phyloP scores from a whole-genome alignment of 2,113 vertebrate genomes.

The Peromyscus californicus region DNA sequence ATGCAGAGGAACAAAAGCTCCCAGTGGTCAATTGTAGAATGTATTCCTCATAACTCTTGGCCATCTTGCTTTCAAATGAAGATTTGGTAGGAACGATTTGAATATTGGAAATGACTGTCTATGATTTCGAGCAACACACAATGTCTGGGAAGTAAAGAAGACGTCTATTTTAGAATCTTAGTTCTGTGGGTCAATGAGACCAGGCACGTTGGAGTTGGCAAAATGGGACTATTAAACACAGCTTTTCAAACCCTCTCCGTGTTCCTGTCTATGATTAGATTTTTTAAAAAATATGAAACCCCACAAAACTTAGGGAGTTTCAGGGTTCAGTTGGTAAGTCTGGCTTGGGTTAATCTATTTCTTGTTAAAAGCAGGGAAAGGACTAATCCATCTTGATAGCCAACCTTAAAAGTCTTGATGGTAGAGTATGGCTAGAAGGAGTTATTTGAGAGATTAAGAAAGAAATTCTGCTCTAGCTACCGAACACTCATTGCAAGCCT shows the following conservation, averaged over 20 bases:
- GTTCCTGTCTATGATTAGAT: not conserved
- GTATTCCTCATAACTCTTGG: not conserved
- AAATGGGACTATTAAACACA: not conserved
- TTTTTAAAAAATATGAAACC: not conserved
- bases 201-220: not conserved
- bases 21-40: not conserved
- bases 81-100: not conserved
- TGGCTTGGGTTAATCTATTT: not conserved
- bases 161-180: not conserved
- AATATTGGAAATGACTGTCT: not conserved
- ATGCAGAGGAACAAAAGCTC: not conserved
- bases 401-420: not conserved
- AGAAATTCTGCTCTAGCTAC: not conserved
- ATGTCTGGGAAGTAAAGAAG: not conserved
- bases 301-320: not conserved
- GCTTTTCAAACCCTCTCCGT: not conserved
- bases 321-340: not conserved
- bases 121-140: not conserved
- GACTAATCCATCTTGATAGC: not conserved
- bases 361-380: conserved; percentile 25
- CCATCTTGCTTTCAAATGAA: conserved; percentile 24
- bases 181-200: not conserved
- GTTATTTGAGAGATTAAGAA: not conserved
- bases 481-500: not conserved
- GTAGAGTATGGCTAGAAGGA: not conserved